phyloP scores from a whole-genome alignment of 23 tunicate species.

The Halocynthia roretzi region DNA sequence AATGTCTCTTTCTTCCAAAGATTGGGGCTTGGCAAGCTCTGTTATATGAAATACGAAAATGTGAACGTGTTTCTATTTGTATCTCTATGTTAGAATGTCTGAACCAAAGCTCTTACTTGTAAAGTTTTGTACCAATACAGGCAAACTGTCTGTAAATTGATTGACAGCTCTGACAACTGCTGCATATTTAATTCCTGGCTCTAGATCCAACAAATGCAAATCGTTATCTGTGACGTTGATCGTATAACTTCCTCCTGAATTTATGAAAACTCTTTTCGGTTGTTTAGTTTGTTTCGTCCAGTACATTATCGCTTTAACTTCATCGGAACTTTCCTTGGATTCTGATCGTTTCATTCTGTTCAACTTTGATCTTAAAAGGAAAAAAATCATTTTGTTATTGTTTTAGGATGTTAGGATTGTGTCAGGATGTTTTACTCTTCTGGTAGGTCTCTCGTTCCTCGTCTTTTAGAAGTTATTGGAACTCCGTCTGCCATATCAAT shows the following conservation, averaged over 20 bases:
- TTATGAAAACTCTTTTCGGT: constrained; percentile 15
- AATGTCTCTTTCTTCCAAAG: constrained; percentile 42
- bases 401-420: too few relatives aligned
- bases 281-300: background rate
- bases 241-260: constrained; percentile 17
- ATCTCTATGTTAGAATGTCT: too few relatives aligned
- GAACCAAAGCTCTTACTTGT: constrained; percentile 40
- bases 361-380: too few relatives aligned
- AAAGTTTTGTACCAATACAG: constrained; percentile 45
- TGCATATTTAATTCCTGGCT: constrained; percentile 62
- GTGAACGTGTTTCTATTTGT: too few relatives aligned
- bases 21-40: constrained; percentile 69
- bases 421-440: background rate
- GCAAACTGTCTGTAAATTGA: constrained; percentile 59
- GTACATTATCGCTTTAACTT: constrained; percentile 7
- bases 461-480: constrained; percentile 7
- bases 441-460: background rate
- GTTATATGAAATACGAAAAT: background rate
- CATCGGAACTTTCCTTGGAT: background rate
- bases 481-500: constrained; percentile 9
- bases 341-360: background rate
- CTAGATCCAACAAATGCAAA: constrained; percentile 43
- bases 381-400: too few relatives aligned
- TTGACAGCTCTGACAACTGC: constrained; percentile 47
- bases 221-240: constrained; percentile 52